A percentile compares a stretch with the other conserved stretches of the same genome.
These are phyloP conservation scores for Gasteruption jaculator DNA, from an alignment of 2,888 invertebrate genomes.

Conservation along the genomic window DNA sequence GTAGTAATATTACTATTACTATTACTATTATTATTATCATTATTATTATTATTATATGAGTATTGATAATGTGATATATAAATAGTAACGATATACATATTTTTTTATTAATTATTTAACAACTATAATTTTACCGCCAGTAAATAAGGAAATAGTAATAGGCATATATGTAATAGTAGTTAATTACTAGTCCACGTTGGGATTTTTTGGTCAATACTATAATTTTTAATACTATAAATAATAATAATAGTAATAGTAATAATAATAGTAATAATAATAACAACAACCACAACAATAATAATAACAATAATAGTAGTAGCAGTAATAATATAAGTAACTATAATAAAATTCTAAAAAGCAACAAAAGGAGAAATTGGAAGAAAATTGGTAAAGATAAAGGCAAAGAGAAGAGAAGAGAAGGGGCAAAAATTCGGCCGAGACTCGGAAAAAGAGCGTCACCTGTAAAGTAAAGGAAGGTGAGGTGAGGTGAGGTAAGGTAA, in stretches of 20 bases:
- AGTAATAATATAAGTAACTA: neutral
- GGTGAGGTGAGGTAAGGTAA: too few relatives aligned
- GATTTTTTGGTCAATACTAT: too few relatives aligned
- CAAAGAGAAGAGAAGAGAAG: neutral
- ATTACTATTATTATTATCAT: too few relatives aligned
- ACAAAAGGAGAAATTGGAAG: neutral
- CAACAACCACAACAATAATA: constrained; percentile 12
- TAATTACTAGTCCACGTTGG: too few relatives aligned
- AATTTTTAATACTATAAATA: constrained; percentile 14
- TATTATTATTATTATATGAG: too few relatives aligned
- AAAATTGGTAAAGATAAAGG: neutral
- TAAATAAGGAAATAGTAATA: too few relatives aligned
- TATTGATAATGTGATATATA: too few relatives aligned
- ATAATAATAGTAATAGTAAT: constrained; percentile 16
- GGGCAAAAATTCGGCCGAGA: constrained; percentile 18
- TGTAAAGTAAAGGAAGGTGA: too few relatives aligned
- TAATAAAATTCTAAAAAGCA: constrained; percentile 12
- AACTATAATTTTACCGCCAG: too few relatives aligned
- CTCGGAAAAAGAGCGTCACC: constrained; percentile 10
- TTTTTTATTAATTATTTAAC: too few relatives aligned
- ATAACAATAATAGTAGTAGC: constrained; percentile 9
- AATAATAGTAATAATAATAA: constrained; percentile 14
- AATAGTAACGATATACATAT: too few relatives aligned
- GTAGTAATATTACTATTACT: too few relatives aligned
- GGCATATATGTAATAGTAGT: neutral